Evolutionary conservation across 2,888 invertebrate genomes (phyloP), one percentile per base, ranked within the genome.

Genomic region (Leucozona laternaria): DNA sequence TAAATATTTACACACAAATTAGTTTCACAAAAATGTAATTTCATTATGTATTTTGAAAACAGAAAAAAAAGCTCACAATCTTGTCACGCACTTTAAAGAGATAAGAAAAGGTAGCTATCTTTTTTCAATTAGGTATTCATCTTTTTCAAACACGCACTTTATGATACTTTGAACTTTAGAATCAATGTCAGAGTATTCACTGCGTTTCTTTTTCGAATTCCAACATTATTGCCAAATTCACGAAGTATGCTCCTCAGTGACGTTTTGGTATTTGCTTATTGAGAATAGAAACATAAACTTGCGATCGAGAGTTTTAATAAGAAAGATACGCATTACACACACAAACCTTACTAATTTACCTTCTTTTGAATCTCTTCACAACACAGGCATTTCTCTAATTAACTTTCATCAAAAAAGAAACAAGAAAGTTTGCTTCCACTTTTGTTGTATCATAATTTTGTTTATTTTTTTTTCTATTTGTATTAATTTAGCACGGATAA

Each of bases 341-440:
- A 62, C 64, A 34, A 10, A 22, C 45, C 2, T 45, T 71, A 22
- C n/a, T 55, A 43, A 57, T 71, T 53, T 58, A 70, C 50, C 34
- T 66, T 60, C 13, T 66, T 20, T 71, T 50, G 43, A 45, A 70
- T 75, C 62, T 55, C 48, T 75, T 57, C 75, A 17, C 31, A 57
- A 20, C 75, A 17, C 31, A 57, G 13, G 8, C n/a, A 71, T 57
- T 53, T 75, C 22, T 37, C 71, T 75, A 76, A 79, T 79, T 76
- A 79, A 75, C 75, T 75, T 82, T 75, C 70, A 55, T 83, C 70
- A 53, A 37, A 75, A 22, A 53, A 45, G 60, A 57, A 53, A 79
- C 62, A 62, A 62, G 43, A 43, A 62, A 62, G 62, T 62, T 62
- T 25, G 75, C 73, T 73, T 53, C 62, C 22, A 68, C 17, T 40